A percentile compares a stretch with the other conserved stretches of the same genome.
Evolutionary conservation across 2,113 vertebrate genomes (phyloP).

Genomic region (Oreotragus oreotragus): DNA sequence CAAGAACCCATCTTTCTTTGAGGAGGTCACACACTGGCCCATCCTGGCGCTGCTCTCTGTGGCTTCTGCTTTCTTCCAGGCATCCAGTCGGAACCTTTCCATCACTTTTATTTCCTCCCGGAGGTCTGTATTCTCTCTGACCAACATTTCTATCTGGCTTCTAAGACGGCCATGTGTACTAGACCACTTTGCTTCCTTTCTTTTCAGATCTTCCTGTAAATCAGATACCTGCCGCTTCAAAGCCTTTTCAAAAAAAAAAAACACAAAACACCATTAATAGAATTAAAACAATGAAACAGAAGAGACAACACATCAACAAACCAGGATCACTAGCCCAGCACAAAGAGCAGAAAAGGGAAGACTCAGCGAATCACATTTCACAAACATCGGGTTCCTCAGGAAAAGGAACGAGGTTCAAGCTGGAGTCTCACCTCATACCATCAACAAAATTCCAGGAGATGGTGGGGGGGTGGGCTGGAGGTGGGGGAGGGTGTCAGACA

Average conservation of each 20-base stretch:
- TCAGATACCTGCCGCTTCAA: conserved; percentile 90
- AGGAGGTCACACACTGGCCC: neutral
- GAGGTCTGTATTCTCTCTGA: conserved; percentile 87
- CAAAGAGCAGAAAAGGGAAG: neutral
- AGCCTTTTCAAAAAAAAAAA: conserved; percentile 75
- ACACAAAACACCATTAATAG: neutral
- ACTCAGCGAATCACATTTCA: neutral
- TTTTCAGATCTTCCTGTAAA: conserved; percentile 91
- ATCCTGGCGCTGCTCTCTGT: conserved; percentile 63
- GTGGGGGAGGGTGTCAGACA: neutral
- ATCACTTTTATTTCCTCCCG: conserved; percentile 88
- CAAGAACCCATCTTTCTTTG: conserved; percentile 59
- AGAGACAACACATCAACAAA: neutral
- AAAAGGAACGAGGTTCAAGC: neutral
- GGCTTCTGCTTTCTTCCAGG: conserved; percentile 86
- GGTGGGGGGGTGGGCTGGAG: no score
- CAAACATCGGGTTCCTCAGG: neutral
- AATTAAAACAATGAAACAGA: neutral
- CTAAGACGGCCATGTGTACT: conserved; percentile 86
- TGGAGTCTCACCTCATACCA: neutral
- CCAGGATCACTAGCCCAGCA: neutral
- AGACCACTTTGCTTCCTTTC: conserved; percentile 91
- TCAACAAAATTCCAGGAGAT: neutral
- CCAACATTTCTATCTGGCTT: conserved; percentile 89
- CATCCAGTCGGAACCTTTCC: conserved; percentile 90